phyloP scores from a whole-genome alignment of 2,797 vertebrate species.

The Poeciliopsis turneri region DNA sequence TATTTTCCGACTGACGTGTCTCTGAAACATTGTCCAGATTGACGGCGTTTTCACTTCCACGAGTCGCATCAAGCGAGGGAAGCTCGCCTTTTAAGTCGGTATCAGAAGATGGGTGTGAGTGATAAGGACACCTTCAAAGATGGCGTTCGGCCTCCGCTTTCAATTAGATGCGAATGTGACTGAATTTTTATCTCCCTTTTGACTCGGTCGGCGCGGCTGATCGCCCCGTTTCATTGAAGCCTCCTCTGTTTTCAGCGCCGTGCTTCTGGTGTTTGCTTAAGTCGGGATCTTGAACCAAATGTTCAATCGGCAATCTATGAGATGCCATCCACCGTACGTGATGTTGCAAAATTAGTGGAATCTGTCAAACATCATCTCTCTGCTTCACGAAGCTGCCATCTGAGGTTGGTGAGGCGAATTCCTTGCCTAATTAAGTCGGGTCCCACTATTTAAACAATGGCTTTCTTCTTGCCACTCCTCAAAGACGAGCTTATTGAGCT shows the following conservation, averaged over 20 bases:
- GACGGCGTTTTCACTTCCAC: conserved; percentile 12
- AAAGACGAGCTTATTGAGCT: neutral
- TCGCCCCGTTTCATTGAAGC: neutral
- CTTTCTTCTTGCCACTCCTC: neutral
- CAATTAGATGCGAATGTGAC: conserved; percentile 10
- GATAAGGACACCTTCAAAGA: conserved; percentile 46
- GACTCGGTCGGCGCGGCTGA: neutral
- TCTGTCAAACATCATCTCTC: conserved; percentile 54
- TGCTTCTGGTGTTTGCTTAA: neutral
- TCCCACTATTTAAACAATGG: conserved; percentile 17
- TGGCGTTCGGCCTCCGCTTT: neutral
- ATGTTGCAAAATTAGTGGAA: conserved; percentile 55
- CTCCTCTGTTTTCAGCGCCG: conserved; percentile 7
- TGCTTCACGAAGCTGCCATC: conserved; percentile 55
- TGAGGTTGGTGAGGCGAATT: conserved; percentile 61
- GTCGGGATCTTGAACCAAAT: conserved; percentile 18
- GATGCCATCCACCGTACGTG: conserved; percentile 29
- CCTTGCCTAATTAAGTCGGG: conserved; percentile 61
- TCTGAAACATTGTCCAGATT: neutral
- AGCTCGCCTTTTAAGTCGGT: conserved; percentile 39
- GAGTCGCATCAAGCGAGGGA: conserved; percentile 8
- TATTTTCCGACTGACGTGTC: neutral
- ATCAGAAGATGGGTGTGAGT: conserved; percentile 28
- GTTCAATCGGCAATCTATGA: neutral
- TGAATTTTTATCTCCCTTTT: neutral